Percentiles rank a stretch among this genome's conserved stretches.
Conservation (phyloP, 2,888 invertebrate genomes). For the Drosophila silvestris region DNA sequence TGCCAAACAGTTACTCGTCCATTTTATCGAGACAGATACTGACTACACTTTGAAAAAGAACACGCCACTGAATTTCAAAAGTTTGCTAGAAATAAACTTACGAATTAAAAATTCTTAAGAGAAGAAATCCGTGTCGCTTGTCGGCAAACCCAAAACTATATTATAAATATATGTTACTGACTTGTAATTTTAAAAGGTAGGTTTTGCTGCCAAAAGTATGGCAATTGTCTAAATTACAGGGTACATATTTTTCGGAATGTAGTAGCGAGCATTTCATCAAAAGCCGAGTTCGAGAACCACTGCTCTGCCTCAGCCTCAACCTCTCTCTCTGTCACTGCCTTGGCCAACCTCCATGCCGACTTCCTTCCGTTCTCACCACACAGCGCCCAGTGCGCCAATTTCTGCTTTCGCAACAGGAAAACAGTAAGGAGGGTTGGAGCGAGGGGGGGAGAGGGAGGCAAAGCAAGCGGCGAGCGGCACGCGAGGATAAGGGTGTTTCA, state of each 20-base stretch:
- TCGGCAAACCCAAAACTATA: background rate
- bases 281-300: conserved; percentile 43
- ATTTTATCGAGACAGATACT: conserved; percentile 63
- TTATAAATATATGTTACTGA: background rate
- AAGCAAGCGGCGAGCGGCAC: conserved; percentile 6
- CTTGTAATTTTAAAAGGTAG: background rate
- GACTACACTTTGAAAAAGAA: background rate
- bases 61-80: background rate
- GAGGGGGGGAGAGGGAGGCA: background rate
- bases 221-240: background rate
- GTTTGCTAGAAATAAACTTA: background rate
- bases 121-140: background rate
- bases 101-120: background rate
- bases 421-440: background rate
- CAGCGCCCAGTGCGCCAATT: conserved; percentile 71
- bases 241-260: background rate
- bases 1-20: conserved; percentile 78
- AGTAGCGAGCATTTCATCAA: conserved; percentile 55
- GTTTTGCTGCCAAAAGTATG: background rate
- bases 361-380: conserved; percentile 69
- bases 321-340: background rate
- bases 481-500: conserved; percentile 1
- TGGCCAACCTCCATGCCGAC: conserved; percentile 41
- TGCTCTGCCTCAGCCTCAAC: background rate
- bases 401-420: conserved; percentile 66